Conservation (phyloP, 1,140 invertebrate species). For the Pseudobourletiella spinata region DNA sequence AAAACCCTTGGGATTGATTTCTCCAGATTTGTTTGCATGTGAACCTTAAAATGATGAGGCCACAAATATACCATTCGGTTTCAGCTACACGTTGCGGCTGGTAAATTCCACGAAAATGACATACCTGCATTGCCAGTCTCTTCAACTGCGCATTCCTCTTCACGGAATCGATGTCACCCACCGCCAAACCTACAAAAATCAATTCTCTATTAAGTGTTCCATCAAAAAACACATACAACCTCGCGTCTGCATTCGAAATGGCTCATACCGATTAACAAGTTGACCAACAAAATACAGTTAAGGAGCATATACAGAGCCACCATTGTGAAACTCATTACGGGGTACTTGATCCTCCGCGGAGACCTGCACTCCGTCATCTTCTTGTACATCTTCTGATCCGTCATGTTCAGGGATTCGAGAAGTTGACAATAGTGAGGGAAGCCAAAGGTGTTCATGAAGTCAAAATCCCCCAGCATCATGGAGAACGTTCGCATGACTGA, state of each 20-base stretch:
- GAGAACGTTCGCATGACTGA: slow-evolving; percentile 69
- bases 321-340: slow-evolving; percentile 64
- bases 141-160: slow-evolving; percentile 77
- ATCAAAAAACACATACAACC: too few relatives aligned
- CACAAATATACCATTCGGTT: background rate
- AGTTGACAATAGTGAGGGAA: slow-evolving; percentile 51
- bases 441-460: slow-evolving; percentile 76
- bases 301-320: slow-evolving; percentile 69
- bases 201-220: too few relatives aligned
- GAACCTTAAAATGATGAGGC: slow-evolving; percentile 45
- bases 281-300: slow-evolving; percentile 71
- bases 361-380: background rate
- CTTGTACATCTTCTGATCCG: background rate
- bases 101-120: background rate
- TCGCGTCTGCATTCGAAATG: too few relatives aligned
- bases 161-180: slow-evolving; percentile 83
- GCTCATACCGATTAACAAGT: slow-evolving; percentile 73
- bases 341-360: slow-evolving; percentile 51
- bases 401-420: background rate
- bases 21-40: slow-evolving; percentile 75
- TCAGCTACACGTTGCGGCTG: background rate
- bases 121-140: slow-evolving; percentile 77
- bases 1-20: slow-evolving; percentile 66
- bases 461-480: slow-evolving; percentile 84
- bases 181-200: slow-evolving; percentile 57